A percentile compares a stretch with the other conserved stretches of the same genome.
Evolutionary conservation across 2,113 vertebrate genomes (phyloP).

Genomic region (Ciconia maguari): DNA sequence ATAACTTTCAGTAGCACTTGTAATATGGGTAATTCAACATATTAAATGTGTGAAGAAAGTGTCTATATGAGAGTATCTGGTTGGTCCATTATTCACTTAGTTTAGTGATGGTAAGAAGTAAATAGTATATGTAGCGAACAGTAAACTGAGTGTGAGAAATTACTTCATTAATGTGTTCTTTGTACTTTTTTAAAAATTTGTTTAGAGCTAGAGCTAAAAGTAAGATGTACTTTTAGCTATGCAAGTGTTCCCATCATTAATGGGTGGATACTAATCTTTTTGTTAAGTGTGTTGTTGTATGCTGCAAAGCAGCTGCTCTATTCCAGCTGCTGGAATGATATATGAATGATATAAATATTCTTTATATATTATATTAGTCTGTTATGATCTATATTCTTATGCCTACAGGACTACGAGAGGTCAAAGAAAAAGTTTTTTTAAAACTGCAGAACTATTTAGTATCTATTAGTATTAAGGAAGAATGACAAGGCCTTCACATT

Average conservation of each 20-base stretch:
- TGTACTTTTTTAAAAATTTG: neutral
- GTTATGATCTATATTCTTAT: neutral
- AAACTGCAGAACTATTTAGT: neutral
- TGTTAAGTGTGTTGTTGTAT: neutral
- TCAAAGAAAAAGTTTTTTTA: neutral
- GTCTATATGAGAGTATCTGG: neutral
- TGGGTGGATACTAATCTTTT: neutral
- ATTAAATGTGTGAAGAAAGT: neutral
- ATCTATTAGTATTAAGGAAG: neutral
- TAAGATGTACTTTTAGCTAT: neutral
- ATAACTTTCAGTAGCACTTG: neutral
- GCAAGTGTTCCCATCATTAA: neutral
- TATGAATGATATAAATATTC: neutral
- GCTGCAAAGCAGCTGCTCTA: neutral
- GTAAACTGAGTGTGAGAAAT: neutral
- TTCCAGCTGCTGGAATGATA: neutral
- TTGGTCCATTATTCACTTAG: neutral
- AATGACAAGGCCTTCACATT: neutral
- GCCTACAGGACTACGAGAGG: neutral
- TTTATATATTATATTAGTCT: neutral
- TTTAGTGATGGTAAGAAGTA: neutral
- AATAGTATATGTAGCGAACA: neutral
- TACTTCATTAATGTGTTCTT: neutral
- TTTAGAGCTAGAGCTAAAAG: neutral
- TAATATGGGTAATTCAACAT: neutral